Base-by-base conservation (phyloP, 1,140 invertebrate genomes). In the Apocrypta bakeri region DNA sequence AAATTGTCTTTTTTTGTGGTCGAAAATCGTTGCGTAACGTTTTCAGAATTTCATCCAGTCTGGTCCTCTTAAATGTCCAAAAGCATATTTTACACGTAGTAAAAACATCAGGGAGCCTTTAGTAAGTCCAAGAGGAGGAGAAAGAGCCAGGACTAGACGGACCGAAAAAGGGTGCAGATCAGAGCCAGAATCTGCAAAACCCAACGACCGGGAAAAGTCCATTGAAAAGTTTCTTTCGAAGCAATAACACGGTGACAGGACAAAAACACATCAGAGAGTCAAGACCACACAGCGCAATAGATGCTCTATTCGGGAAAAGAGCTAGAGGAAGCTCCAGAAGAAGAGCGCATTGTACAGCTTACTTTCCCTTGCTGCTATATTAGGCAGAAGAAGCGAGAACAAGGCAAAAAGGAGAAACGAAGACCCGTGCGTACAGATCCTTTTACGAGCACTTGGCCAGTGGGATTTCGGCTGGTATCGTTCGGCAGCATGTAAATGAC, bases 401-500 rank as follows among this genome's bases (percentile, higher is more conserved):
- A 74, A 76, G 82, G 73, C 66, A 84, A 81, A 77, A 68, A 29
- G 72, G 82, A 83, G 72, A 83, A 83, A 82, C 81, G 81, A 86
- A 85, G 84, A 82, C 69, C 68, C n/a, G 63, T n/a, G n/a, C 63
- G 63, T 66, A 42, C 11, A 72, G 79, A 84, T 81, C 56, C 86
- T 89, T 91, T 91, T 91, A 91, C 89, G 90, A 91, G 90, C 88
- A 90, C 84, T 90, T 89, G 89, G 89, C 89, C 90, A 83, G 88
- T 87, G 82, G 90, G 90, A 91, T 91, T 91, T 88, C 88, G 87
- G 87, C 88, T 76, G 79, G 85, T 80, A 86, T 88, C 61, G 61
- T 87, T 85, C 83, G 72, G 83, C 11, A 56, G 17, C 48, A 83
- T 83, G 85, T 86, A 84, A 85, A 66, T 78, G 77, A 84, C 85